Evolutionary conservation across 1,140 invertebrate genomes (phyloP).

Genomic region (Drosophila kanapiae): DNA sequence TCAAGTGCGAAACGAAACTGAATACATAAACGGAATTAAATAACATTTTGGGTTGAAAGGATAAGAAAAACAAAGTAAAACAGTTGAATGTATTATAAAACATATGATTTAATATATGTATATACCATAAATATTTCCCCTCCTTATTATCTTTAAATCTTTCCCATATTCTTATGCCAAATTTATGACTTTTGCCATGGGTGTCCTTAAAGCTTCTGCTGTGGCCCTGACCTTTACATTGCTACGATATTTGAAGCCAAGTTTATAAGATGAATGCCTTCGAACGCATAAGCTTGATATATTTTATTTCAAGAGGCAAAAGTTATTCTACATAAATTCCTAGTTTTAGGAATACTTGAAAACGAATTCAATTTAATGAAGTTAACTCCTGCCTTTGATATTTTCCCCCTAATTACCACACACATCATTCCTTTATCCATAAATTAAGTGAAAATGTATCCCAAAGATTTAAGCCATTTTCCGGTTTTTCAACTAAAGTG

Average conservation of each 20-base stretch:
- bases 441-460: not conserved
- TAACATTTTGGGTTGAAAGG: not conserved
- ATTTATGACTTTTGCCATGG: constrained; percentile 8
- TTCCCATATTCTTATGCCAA: not conserved
- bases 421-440: too few species aligned
- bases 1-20: constrained; percentile 10
- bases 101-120: not conserved
- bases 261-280: constrained; percentile 9
- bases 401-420: too few species aligned
- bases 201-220: not conserved
- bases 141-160: not conserved
- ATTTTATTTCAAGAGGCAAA: too few species aligned
- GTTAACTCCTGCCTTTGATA: too few species aligned
- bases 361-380: too few species aligned
- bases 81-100: not conserved
- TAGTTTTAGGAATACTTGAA: too few species aligned
- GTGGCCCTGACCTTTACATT: constrained; percentile 8
- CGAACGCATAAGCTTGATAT: not conserved
- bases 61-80: not conserved
- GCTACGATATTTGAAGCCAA: not conserved
- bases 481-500: not conserved
- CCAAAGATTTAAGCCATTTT: not conserved
- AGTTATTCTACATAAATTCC: too few species aligned
- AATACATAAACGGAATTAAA: constrained; percentile 8
- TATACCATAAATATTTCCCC: not conserved